Base-by-base conservation (phyloP, 2,113 vertebrate species). In the Butorides virescens region DNA sequence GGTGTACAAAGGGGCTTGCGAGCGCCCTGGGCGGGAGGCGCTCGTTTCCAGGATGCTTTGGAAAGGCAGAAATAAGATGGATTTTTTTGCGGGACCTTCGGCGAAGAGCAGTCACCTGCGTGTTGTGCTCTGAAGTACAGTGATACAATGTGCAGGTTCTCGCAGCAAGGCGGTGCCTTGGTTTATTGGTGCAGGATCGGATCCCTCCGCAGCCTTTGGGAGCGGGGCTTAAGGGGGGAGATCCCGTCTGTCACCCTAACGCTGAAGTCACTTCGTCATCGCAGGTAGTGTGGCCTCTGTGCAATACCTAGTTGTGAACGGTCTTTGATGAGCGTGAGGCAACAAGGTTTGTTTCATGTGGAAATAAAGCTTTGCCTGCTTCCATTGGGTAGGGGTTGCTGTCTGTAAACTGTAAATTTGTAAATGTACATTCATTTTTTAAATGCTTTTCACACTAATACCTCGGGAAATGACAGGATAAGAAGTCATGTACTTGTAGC, bases 61-160 rank as follows among this genome's bases (percentile, higher is more conserved):
- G 27, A 50, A 72, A 59, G 49, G 71, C 66, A 79, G 59, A 30
- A 87, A 3, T 20, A 47, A 4, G 1, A 0, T 5, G 47, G 23
- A 23, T 46, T 47, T 55, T 68, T 52, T 52, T 71, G 25, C n/a
- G 59, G 72, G 30, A 39, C 27, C 30, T n/a, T 67, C 47, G 58
- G 46, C 14, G 47, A 47, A 26, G 26, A 65, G 46, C 3, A 29
- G 29, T 47, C 0, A 0, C n/a, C 29, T 52, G 1, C 3, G 0
- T 14, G 2, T n/a, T 59, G 2, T 0, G 0, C 27, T 72, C 16
- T 59, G 44, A 32, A 73, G 47, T 20, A 27, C 15, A 4, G n/a
- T 36, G 63, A 19, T 46, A 37, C 20, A 19, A 1, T 14, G 4
- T 26, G 47, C 2, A 52, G 53, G 32, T 50, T 59, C 37, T 34